Conservation (phyloP, 1,140 invertebrate genomes). For the Mercenaria mercenaria region DNA sequence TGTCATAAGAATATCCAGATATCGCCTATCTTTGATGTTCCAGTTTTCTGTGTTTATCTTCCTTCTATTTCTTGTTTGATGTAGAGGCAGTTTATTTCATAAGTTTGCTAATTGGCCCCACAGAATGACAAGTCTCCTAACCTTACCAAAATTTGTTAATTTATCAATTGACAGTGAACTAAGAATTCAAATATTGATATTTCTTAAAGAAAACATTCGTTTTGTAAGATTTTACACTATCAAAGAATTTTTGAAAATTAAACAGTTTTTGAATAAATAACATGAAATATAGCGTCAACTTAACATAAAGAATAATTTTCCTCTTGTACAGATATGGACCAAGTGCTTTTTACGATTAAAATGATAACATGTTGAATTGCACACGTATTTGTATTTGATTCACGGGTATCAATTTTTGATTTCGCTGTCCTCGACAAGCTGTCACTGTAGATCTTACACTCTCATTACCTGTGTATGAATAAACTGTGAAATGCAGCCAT, state of each 20-base stretch:
- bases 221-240: not conserved
- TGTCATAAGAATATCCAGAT: no score
- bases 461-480: not conserved
- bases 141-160: no score
- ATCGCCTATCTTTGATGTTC: not conserved
- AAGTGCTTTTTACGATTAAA: not conserved
- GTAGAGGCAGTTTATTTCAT: not conserved
- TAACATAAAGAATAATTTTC: not conserved
- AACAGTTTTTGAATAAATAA: not conserved
- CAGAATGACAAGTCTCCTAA: not conserved
- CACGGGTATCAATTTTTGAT: constrained; percentile 1
- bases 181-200: constrained; percentile 20
- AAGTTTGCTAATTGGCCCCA: constrained; percentile 7
- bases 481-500: not conserved
- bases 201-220: not conserved
- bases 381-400: not conserved
- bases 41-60: not conserved
- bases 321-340: constrained; percentile 5
- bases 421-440: not conserved
- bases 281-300: not conserved
- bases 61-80: not conserved
- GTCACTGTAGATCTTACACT: constrained; percentile 20
- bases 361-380: not conserved
- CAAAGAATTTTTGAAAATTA: not conserved
- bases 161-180: not conserved